A percentile compares a stretch with the other conserved stretches of the same genome.
These are phyloP conservation scores for Papilio aristodemus DNA, from an alignment of 1,140 invertebrate species.

Conservation along the genomic window DNA sequence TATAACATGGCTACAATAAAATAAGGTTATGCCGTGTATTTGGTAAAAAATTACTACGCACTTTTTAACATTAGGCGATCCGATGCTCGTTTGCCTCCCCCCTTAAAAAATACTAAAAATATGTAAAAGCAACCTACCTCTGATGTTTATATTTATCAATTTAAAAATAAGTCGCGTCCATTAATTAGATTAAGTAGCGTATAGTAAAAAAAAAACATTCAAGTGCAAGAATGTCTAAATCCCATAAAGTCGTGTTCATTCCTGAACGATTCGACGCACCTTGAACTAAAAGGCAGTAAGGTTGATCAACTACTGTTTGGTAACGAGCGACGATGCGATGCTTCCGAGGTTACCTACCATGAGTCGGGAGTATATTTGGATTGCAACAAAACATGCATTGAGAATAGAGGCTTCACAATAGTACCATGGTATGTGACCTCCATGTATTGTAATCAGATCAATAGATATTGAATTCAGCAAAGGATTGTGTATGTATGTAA, in stretches of 20 bases:
- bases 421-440: slow-evolving; percentile 38
- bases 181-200: background rate
- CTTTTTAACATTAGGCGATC: no score
- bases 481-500: slow-evolving; percentile 13
- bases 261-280: background rate
- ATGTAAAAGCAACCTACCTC: background rate
- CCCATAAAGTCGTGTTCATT: background rate
- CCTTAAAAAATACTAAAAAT: no score
- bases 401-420: slow-evolving; percentile 31
- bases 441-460: slow-evolving; percentile 37
- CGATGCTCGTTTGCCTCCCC: no score
- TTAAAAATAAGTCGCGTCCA: background rate
- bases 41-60: no score
- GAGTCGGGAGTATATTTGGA: background rate
- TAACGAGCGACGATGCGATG: background rate
- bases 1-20: no score
- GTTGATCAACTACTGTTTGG: background rate
- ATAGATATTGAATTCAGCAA: slow-evolving; percentile 34
- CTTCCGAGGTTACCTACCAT: slow-evolving; percentile 2
- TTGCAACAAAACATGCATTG: slow-evolving; percentile 33
- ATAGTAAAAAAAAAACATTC: slow-evolving; percentile 2
- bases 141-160: background rate
- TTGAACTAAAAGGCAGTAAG: no score
- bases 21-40: no score
- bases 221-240: slow-evolving; percentile 6